These are phyloP conservation scores for Elgaria multicarinata DNA, from an alignment of 2,113 vertebrate genomes.

Conservation along the genomic window DNA sequence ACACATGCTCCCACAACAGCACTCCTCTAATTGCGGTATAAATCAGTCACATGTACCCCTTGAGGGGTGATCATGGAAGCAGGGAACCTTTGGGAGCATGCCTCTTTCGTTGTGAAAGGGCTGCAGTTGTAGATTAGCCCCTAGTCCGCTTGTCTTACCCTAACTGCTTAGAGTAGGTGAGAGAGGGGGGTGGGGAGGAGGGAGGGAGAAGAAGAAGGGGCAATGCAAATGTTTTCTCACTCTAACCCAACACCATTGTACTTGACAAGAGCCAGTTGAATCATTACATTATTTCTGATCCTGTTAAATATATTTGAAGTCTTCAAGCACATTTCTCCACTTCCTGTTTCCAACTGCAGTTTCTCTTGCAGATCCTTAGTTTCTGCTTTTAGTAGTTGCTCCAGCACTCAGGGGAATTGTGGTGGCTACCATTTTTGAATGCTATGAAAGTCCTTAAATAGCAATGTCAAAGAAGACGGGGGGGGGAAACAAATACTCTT, in stretches of 20 bases:
- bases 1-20: too few species aligned
- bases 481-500: neutral
- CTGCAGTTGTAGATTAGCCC: too few species aligned
- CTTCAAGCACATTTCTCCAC: neutral
- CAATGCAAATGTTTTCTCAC: conserved; percentile 58
- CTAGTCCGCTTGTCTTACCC: neutral
- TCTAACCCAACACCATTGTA: conserved; percentile 32
- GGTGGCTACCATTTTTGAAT: conserved; percentile 11
- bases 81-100: too few species aligned
- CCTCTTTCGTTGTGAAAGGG: too few species aligned
- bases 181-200: too few species aligned
- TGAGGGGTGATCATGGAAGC: too few species aligned
- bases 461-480: neutral
- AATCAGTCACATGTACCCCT: too few species aligned
- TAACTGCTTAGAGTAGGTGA: neutral
- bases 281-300: conserved; percentile 31
- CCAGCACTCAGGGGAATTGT: conserved; percentile 9
- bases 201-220: neutral
- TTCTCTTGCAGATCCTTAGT: conserved; percentile 20
- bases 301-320: conserved; percentile 31
- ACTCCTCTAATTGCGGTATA: too few species aligned
- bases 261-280: conserved; percentile 58
- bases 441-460: neutral
- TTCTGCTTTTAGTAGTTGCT: conserved; percentile 31
- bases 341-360: conserved; percentile 14